Conservation (phyloP, 37 sponge, comb jelly and placozoan genomes). For the Ephydatia muelleri region DNA sequence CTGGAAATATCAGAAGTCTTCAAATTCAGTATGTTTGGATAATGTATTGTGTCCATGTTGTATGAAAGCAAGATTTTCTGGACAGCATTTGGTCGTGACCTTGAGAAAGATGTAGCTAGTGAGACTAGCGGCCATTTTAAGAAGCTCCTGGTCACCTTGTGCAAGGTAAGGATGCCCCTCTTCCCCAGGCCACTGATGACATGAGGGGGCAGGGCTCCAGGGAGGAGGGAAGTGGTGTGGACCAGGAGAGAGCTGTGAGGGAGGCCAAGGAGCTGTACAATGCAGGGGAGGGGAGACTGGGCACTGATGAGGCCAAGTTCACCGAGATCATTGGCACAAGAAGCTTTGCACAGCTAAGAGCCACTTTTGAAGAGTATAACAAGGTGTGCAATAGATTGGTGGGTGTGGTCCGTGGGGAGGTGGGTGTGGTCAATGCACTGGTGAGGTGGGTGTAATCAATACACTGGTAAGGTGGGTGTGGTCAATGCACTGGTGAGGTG, state of each 20-base stretch:
- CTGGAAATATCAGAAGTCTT: too few relatives aligned
- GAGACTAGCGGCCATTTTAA: constrained; percentile 97
- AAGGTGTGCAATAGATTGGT: too few relatives aligned
- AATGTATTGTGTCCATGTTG: too few relatives aligned
- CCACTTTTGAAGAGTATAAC: constrained; percentile 86
- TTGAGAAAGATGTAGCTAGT: constrained; percentile 96
- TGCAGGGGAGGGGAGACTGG: constrained; percentile 95
- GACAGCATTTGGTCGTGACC: constrained; percentile 74
- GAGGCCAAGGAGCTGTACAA: constrained; percentile 92
- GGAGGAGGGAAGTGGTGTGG: constrained; percentile 72
- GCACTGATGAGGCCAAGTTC: constrained; percentile 96
- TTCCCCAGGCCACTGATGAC: background rate
- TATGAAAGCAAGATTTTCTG: too few relatives aligned
- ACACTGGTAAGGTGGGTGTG: too few relatives aligned
- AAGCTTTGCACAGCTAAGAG: constrained; percentile 88
- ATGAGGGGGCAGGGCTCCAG: constrained; percentile 75
- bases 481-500: too few relatives aligned
- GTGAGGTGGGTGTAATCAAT: too few relatives aligned
- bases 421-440: too few relatives aligned
- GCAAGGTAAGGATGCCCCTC: constrained; percentile 61
- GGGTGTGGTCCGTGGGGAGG: too few relatives aligned
- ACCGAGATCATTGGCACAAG: constrained; percentile 85
- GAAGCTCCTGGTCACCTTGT: constrained; percentile 89
- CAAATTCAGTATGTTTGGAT: too few relatives aligned
- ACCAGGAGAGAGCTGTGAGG: constrained; percentile 82